Conservation (phyloP, 1,140 invertebrate genomes). For the Sogatella furcifera region DNA sequence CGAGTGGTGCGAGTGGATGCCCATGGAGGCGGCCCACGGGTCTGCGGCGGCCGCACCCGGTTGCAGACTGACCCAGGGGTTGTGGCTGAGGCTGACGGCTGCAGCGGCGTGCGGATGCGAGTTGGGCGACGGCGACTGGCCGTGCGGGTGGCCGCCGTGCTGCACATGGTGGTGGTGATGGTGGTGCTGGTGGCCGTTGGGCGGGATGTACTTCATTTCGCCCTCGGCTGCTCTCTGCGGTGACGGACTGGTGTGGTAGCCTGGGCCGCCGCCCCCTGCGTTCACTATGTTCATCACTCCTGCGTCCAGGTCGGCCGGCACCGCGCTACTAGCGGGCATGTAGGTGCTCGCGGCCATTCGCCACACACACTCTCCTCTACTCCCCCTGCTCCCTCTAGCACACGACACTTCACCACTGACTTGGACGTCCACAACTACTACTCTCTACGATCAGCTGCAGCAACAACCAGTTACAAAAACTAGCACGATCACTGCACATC, state of each 20-base stretch:
- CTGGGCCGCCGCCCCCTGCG: slow-evolving; percentile 36
- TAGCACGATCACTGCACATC: neutral
- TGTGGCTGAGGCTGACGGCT: slow-evolving; percentile 30
- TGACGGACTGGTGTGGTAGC: slow-evolving; percentile 57
- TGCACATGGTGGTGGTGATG: slow-evolving; percentile 56
- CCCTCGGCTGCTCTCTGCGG: slow-evolving; percentile 66
- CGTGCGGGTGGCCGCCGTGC: slow-evolving; percentile 52
- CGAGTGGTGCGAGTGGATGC: slow-evolving; percentile 51
- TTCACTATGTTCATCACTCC: slow-evolving; percentile 48
- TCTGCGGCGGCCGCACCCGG: slow-evolving; percentile 49
- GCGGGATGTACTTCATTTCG: slow-evolving; percentile 90
- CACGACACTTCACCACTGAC: neutral
- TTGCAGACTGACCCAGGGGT: slow-evolving; percentile 75
- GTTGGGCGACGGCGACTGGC: slow-evolving; percentile 37
- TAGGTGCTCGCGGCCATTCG: slow-evolving; percentile 78
- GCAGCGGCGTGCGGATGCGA: slow-evolving; percentile 23
- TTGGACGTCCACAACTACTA: too few species aligned
- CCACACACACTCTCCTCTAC: slow-evolving; percentile 42
- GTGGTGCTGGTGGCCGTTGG: slow-evolving; percentile 64
- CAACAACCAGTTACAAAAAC: too few species aligned
- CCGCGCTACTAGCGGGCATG: slow-evolving; percentile 64
- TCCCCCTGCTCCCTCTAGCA: slow-evolving; percentile 24
- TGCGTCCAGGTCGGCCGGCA: slow-evolving; percentile 59
- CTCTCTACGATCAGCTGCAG: too few species aligned
- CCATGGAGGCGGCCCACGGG: slow-evolving; percentile 64